Evolutionary conservation across 2,113 vertebrate species (phyloP).

Genomic region (Scopus umbretta): DNA sequence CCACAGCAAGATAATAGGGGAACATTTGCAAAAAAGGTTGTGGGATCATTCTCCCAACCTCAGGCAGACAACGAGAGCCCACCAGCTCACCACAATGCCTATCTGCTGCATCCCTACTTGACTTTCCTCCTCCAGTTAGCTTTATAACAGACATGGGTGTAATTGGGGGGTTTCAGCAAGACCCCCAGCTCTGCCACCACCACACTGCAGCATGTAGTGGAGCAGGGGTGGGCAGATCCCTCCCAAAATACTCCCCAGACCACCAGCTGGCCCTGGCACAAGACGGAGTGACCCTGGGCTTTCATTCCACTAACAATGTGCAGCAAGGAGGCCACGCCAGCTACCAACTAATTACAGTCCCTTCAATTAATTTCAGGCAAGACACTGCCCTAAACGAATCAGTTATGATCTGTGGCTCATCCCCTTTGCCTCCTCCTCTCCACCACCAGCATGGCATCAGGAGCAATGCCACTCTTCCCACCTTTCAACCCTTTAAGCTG

Average conservation of each 20-base stretch:
- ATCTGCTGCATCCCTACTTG: not conserved
- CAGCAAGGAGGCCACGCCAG: not conserved
- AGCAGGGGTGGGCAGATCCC: not conserved
- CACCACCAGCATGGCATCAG: not conserved
- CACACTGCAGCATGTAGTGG: not conserved
- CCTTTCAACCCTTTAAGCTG: not conserved
- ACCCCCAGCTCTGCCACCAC: not conserved
- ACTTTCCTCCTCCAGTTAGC: not conserved
- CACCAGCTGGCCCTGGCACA: accelerated
- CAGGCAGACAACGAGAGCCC: not conserved
- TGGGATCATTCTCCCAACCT: not conserved
- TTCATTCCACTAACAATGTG: not conserved
- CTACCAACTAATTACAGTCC: not conserved
- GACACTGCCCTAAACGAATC: not conserved
- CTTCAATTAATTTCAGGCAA: not conserved
- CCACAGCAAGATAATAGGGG: not conserved
- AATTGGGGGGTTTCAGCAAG: not conserved
- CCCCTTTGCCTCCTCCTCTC: not conserved
- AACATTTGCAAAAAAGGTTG: not conserved
- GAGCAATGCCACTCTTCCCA: not conserved
- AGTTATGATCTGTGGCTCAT: not conserved
- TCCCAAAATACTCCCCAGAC: not conserved
- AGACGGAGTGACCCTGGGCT: not conserved
- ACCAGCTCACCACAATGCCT: not conserved
- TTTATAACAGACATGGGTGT: not conserved